phyloP scores from a whole-genome alignment of 2,888 invertebrate genomes.

The Lamellibrachia satsuma region DNA sequence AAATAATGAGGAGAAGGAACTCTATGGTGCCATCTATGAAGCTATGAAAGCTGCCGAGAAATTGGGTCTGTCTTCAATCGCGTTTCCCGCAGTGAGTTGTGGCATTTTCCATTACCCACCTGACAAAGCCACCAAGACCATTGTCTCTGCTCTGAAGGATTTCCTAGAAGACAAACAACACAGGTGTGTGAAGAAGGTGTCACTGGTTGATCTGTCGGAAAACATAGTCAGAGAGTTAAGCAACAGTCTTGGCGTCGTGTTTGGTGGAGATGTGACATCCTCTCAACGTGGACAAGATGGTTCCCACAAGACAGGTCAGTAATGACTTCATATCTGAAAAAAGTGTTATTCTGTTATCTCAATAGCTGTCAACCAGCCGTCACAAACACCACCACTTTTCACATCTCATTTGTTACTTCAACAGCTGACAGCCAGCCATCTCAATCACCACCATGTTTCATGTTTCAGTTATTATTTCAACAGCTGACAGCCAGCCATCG shows the following conservation, averaged over 20 bases:
- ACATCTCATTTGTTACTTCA: no score
- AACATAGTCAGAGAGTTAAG: background rate
- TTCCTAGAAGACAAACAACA: no score
- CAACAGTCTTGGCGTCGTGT: background rate
- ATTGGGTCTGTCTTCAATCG: constrained; percentile 42
- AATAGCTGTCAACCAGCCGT: no score
- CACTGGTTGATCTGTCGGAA: background rate
- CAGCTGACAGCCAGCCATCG: no score
- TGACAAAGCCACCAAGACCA: background rate
- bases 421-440: no score
- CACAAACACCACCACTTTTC: no score
- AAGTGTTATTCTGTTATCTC: background rate
- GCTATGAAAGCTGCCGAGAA: constrained; percentile 38
- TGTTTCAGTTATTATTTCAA: no score
- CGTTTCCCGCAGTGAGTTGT: constrained; percentile 53
- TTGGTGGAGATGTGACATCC: no score
- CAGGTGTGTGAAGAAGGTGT: background rate
- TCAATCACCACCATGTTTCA: no score
- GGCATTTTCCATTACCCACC: constrained; percentile 47
- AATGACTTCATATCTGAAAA: background rate
- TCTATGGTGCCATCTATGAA: constrained; percentile 42
- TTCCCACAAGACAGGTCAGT: background rate
- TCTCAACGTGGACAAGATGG: background rate
- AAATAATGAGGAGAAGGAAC: constrained; percentile 36
- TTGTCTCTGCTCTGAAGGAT: no score